Evolutionary conservation across 2,113 vertebrate genomes (phyloP), one percentile per base, ranked within the genome.

Genomic region (Tenrec ecaudatus): DNA sequence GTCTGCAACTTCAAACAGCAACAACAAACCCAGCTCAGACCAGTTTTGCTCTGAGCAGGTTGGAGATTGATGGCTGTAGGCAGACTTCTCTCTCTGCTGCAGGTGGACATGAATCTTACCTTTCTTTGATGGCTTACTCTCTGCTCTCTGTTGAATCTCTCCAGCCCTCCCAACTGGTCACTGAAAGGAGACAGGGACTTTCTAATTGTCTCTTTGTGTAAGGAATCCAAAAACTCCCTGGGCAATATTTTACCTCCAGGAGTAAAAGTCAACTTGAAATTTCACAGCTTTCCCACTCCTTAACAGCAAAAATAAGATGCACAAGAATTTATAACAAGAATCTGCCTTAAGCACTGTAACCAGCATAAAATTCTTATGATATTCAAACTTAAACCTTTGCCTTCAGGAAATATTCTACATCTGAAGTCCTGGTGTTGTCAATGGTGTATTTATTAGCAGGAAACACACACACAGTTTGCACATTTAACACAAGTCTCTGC

Each of bases 161-260:
- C 38, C 43, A 2, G 33, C 22, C 40, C 62, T 23, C 33, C 12
- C 17, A 47, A 40, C 14, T 62, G 7, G 31, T 77, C 5, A 33
- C 76, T 75, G 77, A 40, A 80, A 47, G 69, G 60, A 86, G 62
- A 36, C n/a, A 79, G 40, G n/a, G 69, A 47, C 3, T 25, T 7
- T 29, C 31, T 15, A 71, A 29, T 75, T 88, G 43, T 62, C 29
- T 40, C 23, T 43, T 38, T 83, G 33, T 82, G 81, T 58, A 40
- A 92, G 10, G 40, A 82, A 86, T 36, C 27, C 3, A 71, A 60
- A 27, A 75, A 85, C 88, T 31, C 20, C 29, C 6, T 27, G 17
- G 1, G 19, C 82, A 81, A 85, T 85, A 85, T 40, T 73, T 91
- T 77, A 71, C 27, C 27, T 82, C 94, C 82, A 77, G 86, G n/a